Evolutionary conservation across 2,113 vertebrate genomes (phyloP).

Genomic region (Lagopus leucura): DNA sequence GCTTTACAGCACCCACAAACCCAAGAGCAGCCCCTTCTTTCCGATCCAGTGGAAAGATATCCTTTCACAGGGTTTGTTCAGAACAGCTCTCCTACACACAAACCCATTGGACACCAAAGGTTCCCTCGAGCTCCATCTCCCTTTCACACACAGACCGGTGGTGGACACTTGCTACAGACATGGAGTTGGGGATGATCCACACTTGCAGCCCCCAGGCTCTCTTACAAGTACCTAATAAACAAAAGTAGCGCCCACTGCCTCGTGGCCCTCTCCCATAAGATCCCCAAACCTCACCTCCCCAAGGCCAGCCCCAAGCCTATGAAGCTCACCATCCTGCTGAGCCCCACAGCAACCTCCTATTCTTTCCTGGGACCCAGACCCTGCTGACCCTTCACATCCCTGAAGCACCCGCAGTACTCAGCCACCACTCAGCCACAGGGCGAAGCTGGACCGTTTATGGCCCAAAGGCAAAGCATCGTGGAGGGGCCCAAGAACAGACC

Average conservation of each 20-base stretch:
- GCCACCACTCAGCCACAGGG: neutral
- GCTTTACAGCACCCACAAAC: neutral
- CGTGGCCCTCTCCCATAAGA: neutral
- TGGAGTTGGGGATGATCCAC: neutral
- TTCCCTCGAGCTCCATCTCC: neutral
- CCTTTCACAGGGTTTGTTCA: neutral
- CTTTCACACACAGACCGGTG: neutral
- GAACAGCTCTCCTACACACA: neutral
- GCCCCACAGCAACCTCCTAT: rapidly evolving
- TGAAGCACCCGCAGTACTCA: rapidly evolving
- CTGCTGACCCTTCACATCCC: too few relatives aligned
- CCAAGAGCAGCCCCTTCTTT: neutral
- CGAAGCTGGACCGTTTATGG: rapidly evolving
- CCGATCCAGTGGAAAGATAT: neutral
- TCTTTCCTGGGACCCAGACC: neutral
- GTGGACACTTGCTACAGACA: neutral
- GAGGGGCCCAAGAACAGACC: neutral
- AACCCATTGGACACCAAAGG: neutral
- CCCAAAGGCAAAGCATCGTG: neutral
- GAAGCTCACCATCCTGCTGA: neutral
- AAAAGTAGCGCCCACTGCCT: neutral
- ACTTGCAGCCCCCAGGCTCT: neutral
- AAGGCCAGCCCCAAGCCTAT: neutral
- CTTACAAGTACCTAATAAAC: rapidly evolving
- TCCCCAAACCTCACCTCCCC: neutral